Evolutionary conservation across 2,113 vertebrate genomes (phyloP).

Genomic region (Ancistrus triradiatus): DNA sequence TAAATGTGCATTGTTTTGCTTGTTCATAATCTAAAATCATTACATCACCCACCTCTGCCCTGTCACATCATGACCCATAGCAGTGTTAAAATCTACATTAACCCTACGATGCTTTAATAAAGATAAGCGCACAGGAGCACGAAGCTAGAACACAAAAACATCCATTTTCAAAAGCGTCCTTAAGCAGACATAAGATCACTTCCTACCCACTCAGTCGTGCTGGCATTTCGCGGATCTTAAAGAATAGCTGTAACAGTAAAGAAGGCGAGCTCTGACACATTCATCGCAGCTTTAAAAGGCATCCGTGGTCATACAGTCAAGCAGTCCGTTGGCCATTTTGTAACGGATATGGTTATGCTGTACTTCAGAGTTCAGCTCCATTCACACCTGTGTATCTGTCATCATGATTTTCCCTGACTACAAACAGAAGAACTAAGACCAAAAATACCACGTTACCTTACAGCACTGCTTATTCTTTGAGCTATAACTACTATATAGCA

Average conservation of each 20-base stretch:
- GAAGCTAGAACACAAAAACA: not conserved
- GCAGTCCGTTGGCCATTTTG: conserved; percentile 2
- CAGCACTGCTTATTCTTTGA: too few species aligned
- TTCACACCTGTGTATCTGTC: not conserved
- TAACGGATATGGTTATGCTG: conserved; percentile 7
- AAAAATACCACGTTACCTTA: too few species aligned
- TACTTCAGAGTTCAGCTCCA: too few species aligned
- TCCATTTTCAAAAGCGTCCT: not conserved
- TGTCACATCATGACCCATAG: too few species aligned
- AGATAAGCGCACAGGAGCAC: not conserved
- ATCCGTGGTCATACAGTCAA: conserved; percentile 3
- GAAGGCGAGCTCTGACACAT: conserved; percentile 26
- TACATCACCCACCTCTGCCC: too few species aligned
- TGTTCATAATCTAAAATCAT: too few species aligned
- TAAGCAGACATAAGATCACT: conserved; percentile 21
- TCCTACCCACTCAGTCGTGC: conserved; percentile 12
- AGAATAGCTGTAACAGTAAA: not conserved
- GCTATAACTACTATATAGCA: too few species aligned
- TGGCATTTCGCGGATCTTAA: conserved; percentile 6
- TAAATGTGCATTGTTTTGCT: too few species aligned
- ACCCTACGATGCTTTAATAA: too few species aligned
- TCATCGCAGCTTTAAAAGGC: conserved; percentile 6
- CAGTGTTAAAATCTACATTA: too few species aligned
- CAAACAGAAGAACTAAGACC: too few species aligned
- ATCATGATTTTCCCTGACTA: too few species aligned